A percentile compares a stretch with the other conserved stretches of the same genome.
These are phyloP conservation scores for Oxyruncus cristatus DNA, from an alignment of 2,113 vertebrate species.

Conservation along the genomic window DNA sequence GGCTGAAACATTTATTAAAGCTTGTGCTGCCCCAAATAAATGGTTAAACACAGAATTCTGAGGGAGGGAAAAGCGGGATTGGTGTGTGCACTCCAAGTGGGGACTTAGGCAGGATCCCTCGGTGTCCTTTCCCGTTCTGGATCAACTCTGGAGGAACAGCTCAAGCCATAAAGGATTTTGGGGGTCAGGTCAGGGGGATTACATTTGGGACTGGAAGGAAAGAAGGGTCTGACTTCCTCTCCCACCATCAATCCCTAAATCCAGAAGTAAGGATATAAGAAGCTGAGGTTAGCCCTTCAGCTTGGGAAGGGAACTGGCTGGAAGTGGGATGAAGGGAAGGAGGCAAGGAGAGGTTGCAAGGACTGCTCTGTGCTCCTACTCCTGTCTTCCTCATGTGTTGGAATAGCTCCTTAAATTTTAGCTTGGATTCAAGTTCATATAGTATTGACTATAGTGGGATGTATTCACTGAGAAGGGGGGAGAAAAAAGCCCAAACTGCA, in stretches of 20 bases:
- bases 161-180: neutral
- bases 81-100: fast-evolving
- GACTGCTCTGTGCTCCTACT: neutral
- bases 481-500: neutral
- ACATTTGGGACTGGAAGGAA: neutral
- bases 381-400: neutral
- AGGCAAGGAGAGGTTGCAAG: neutral
- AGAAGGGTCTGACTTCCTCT: neutral
- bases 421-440: neutral
- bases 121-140: fast-evolving
- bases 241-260: neutral
- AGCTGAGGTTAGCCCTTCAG: neutral
- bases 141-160: neutral
- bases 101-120: neutral
- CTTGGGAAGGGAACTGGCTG: neutral
- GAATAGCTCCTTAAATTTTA: neutral
- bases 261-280: neutral
- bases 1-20: neutral
- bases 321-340: neutral
- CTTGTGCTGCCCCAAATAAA: neutral
- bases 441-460: neutral
- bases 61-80: neutral
- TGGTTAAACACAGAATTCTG: neutral
- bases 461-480: neutral
- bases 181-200: neutral